Evolutionary conservation across 2,888 invertebrate species (phyloP).

Genomic region (Megaustenia siamemsis): DNA sequence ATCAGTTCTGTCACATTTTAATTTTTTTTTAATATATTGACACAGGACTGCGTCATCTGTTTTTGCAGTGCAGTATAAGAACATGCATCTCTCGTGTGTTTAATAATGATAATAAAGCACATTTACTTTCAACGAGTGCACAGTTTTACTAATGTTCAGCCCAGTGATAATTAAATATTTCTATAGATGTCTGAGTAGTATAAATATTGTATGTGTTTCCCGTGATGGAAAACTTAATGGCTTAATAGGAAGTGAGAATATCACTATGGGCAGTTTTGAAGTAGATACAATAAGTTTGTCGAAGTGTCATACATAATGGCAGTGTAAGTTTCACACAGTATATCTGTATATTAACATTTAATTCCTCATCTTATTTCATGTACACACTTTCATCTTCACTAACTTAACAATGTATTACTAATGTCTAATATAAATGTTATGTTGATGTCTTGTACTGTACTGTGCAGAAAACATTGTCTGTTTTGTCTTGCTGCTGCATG

Average conservation of each 20-base stretch:
- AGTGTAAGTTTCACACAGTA: neutral
- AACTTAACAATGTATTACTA: neutral
- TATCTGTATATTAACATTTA: neutral
- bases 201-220: neutral
- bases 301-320: neutral
- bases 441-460: neutral
- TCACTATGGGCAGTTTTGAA: neutral
- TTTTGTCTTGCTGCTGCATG: constrained; percentile 24
- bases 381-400: neutral
- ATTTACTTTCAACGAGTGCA: neutral
- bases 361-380: neutral
- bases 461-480: neutral
- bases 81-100: neutral
- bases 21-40: neutral
- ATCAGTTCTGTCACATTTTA: constrained; percentile 24
- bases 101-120: neutral
- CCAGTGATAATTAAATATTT: neutral
- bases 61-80: neutral
- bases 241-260: neutral
- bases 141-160: neutral
- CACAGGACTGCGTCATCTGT: neutral
- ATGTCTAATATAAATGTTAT: neutral
- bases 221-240: neutral
- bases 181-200: neutral
- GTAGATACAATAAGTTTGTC: neutral